These are phyloP conservation scores for Podarcis raffonei DNA, from an alignment of 2,113 vertebrate genomes.

Conservation along the genomic window DNA sequence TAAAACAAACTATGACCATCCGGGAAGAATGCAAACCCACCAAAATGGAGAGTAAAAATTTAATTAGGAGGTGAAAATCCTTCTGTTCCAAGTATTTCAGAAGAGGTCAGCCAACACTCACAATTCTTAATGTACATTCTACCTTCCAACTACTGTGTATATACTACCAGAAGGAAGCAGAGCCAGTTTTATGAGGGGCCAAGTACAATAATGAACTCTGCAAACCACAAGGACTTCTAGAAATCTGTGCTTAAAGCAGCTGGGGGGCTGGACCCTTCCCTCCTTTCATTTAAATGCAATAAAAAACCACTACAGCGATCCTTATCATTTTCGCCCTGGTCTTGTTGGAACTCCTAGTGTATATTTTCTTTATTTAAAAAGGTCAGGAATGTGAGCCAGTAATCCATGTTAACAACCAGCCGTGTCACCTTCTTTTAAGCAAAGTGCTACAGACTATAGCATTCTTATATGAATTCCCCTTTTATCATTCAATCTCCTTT, in stretches of 20 bases:
- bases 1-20: slow-evolving; percentile 15
- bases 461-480: background rate
- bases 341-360: slow-evolving; percentile 41
- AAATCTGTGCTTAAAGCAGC: slow-evolving; percentile 42
- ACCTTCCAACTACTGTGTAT: slow-evolving; percentile 59
- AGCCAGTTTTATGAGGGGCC: slow-evolving; percentile 59
- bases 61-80: slow-evolving; percentile 71
- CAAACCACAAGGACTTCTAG: slow-evolving; percentile 62
- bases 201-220: slow-evolving; percentile 65
- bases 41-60: slow-evolving; percentile 51
- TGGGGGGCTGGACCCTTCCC: slow-evolving; percentile 51
- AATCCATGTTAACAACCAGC: slow-evolving; percentile 20
- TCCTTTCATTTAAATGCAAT: slow-evolving; percentile 53
- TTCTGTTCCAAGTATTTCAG: slow-evolving; percentile 62
- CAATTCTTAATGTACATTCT: slow-evolving; percentile 51
- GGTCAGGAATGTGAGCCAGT: slow-evolving; percentile 11
- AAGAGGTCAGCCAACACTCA: slow-evolving; percentile 58
- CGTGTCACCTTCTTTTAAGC: slow-evolving; percentile 29
- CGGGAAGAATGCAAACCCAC: slow-evolving; percentile 49
- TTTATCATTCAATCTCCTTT: slow-evolving; percentile 30
- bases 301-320: slow-evolving; percentile 22
- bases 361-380: slow-evolving; percentile 45
- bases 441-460: background rate
- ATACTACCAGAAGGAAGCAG: slow-evolving; percentile 42
- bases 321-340: slow-evolving; percentile 41